Percentiles rank a stretch among this genome's conserved stretches.
Conservation (phyloP, 1,140 invertebrate genomes). For the Cecropterus lyciades region DNA sequence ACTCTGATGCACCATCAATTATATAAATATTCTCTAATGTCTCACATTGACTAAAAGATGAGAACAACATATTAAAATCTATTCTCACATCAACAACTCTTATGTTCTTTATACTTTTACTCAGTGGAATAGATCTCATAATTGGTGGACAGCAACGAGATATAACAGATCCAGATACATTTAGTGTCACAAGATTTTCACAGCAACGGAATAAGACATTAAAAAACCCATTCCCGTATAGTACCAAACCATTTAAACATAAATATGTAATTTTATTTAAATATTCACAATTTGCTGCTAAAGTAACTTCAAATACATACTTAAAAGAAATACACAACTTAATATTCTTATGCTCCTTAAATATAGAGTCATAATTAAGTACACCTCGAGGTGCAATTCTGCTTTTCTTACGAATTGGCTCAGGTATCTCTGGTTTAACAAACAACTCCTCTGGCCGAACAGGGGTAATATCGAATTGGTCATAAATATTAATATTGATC, state of each 20-base stretch:
- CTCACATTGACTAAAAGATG: constrained; percentile 53
- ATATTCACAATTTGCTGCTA: constrained; percentile 46
- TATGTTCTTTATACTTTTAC: constrained; percentile 54
- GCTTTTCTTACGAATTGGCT: constrained; percentile 46
- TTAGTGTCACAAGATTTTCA: constrained; percentile 55
- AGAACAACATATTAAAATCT: constrained; percentile 41
- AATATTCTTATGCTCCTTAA: constrained; percentile 45
- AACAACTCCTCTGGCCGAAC: background rate
- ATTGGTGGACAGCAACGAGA: constrained; percentile 42
- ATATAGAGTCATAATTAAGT: constrained; percentile 53
- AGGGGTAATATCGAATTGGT: constrained; percentile 39
- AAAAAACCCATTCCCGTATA: constrained; percentile 56
- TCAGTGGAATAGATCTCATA: constrained; percentile 45
- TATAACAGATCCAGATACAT: constrained; percentile 42
- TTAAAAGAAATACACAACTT: constrained; percentile 48
- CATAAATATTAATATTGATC: constrained; percentile 25
- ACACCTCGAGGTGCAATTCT: constrained; percentile 40
- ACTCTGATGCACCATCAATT: constrained; percentile 38
- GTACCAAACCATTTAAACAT: constrained; percentile 47
- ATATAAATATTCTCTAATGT: constrained; percentile 66
- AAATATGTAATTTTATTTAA: constrained; percentile 62
- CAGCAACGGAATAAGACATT: constrained; percentile 56
- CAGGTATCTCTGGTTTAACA: background rate
- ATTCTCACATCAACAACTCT: constrained; percentile 39
- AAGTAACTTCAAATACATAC: constrained; percentile 37